These are phyloP conservation scores for Drosophila arizonae DNA, from an alignment of 1,140 invertebrate species.

Conservation along the genomic window DNA sequence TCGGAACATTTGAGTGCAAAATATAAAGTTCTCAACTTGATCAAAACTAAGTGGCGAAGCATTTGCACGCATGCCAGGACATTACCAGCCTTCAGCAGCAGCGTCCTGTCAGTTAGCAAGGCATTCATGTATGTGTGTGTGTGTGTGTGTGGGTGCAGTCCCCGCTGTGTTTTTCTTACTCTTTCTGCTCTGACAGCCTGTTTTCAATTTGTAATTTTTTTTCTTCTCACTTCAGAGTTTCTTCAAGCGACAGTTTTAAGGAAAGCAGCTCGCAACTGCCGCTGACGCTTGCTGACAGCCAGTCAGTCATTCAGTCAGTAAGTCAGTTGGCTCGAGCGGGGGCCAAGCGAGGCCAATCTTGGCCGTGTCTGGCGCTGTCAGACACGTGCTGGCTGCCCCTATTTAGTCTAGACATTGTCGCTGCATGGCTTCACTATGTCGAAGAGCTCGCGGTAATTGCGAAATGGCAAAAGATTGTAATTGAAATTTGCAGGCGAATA, in stretches of 20 bases:
- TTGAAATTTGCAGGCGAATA: constrained; percentile 34
- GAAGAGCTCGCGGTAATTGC: constrained; percentile 38
- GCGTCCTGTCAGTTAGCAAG: constrained; percentile 26
- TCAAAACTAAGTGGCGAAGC: constrained; percentile 71
- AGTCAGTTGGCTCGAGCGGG: not conserved
- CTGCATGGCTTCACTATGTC: constrained; percentile 3
- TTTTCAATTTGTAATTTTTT: constrained; percentile 57
- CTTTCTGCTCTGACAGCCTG: constrained; percentile 31
- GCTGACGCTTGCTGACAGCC: constrained; percentile 43
- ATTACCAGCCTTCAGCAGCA: constrained; percentile 32
- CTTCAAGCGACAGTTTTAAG: constrained; percentile 61
- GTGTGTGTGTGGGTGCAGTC: constrained; percentile 11
- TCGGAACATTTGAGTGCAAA: constrained; percentile 68
- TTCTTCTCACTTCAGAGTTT: constrained; percentile 51
- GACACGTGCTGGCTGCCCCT: constrained; percentile 41
- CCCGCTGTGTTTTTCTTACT: constrained; percentile 45
- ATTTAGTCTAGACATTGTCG: constrained; percentile 33
- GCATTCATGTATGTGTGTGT: constrained; percentile 24
- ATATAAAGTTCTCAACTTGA: constrained; percentile 68
- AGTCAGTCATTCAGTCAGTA: not conserved
- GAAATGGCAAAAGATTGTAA: constrained; percentile 27
- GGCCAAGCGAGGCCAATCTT: constrained; percentile 3
- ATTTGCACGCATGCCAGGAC: constrained; percentile 68
- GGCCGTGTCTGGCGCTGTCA: constrained; percentile 60
- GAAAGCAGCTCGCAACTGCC: constrained; percentile 1